Conservation (phyloP, 2,888 invertebrate species). For the Drosophila limbata region DNA sequence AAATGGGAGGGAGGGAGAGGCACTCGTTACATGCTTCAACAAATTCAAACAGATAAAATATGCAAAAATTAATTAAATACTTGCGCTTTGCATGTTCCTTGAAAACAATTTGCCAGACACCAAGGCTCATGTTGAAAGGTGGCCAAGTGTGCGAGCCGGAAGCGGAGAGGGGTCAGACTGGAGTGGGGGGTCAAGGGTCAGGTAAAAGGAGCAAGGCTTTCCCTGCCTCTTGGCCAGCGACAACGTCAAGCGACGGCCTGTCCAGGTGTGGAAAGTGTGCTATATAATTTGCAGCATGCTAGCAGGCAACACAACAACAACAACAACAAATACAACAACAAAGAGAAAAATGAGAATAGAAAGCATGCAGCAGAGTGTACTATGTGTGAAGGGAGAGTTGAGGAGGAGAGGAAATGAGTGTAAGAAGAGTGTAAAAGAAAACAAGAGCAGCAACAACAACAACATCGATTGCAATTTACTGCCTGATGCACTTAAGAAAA, state of each 20-base stretch:
- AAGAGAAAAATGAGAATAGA: constrained; percentile 48
- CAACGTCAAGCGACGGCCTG: constrained; percentile 70
- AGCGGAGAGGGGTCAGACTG: constrained; percentile 17
- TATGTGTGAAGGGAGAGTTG: neutral
- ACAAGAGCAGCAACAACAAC: constrained; percentile 46
- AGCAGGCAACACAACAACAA: constrained; percentile 56
- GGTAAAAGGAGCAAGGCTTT: neutral
- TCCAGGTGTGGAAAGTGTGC: constrained; percentile 82
- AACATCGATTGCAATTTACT: constrained; percentile 83
- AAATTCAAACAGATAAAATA: constrained; percentile 83
- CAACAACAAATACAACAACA: constrained; percentile 9
- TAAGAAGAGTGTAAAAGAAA: constrained; percentile 48
- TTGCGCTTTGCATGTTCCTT: constrained; percentile 82
- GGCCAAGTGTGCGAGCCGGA: constrained; percentile 71
- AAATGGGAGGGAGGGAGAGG: neutral
- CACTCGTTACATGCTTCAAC: constrained; percentile 78
- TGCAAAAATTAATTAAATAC: constrained; percentile 83
- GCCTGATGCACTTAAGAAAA: constrained; percentile 84
- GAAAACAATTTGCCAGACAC: constrained; percentile 83
- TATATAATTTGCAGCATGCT: constrained; percentile 80
- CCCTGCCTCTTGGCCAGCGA: constrained; percentile 27
- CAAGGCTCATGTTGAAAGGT: constrained; percentile 82
- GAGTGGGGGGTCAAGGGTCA: neutral
- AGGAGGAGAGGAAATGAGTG: constrained; percentile 21
- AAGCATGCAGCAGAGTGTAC: constrained; percentile 59